Evolutionary conservation across 2,797 vertebrate genomes (phyloP).

Genomic region (Mico argentatus): DNA sequence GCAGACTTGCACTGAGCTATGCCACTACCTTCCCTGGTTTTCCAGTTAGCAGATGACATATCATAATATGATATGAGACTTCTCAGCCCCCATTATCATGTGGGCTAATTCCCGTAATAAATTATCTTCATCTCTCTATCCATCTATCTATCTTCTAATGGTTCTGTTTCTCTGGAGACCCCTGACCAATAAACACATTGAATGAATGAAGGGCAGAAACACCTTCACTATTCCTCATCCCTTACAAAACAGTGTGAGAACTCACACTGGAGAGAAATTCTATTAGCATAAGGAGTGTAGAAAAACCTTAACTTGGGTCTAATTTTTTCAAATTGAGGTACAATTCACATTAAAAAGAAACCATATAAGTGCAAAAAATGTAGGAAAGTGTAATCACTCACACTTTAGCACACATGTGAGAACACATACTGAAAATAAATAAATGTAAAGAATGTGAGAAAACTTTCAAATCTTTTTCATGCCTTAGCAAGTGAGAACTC

Average conservation of each 20-base stretch:
- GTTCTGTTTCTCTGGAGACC: not conserved
- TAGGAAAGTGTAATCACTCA: not conserved
- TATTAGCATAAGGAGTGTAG: not conserved
- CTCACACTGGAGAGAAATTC: slow-evolving; percentile 13
- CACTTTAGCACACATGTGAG: not conserved
- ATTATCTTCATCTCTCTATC: not conserved
- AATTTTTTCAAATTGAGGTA: slow-evolving; percentile 8
- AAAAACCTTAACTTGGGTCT: not conserved
- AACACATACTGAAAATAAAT: slow-evolving; percentile 16
- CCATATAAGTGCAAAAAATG: not conserved
- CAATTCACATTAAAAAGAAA: slow-evolving; percentile 11
- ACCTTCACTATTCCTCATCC: not conserved
- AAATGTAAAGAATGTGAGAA: not conserved
- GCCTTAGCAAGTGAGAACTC: slow-evolving; percentile 55
- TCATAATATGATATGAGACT: not conserved
- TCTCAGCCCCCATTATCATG: not conserved
- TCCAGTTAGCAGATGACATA: not conserved
- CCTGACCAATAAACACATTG: not conserved
- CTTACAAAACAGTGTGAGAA: slow-evolving; percentile 30
- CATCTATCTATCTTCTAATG: too few relatives aligned
- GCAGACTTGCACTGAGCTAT: not conserved
- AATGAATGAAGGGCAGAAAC: not conserved
- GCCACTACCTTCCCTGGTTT: not conserved
- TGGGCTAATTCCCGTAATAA: not conserved
- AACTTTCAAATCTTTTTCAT: not conserved